A percentile compares a stretch with the other conserved stretches of the same genome.
These are phyloP conservation scores for Drosophila sulfurigaster DNA, from an alignment of 1,140 invertebrate species.

Conservation along the genomic window DNA sequence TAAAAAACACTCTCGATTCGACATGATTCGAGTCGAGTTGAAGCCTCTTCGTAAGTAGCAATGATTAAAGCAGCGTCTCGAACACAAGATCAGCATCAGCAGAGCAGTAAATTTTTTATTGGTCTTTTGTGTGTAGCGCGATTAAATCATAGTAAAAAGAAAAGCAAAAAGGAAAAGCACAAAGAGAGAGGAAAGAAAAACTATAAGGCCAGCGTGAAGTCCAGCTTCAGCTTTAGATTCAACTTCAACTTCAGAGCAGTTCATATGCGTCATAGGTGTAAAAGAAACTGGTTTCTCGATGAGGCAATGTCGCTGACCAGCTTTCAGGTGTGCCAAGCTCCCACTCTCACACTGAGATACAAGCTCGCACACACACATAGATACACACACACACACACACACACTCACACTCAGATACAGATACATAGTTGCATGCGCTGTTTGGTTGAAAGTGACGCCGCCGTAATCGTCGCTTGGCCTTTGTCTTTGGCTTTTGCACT, in stretches of 20 bases:
- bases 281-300: constrained; percentile 73
- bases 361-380: neutral
- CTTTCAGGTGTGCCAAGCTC: constrained; percentile 53
- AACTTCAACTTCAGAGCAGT: neutral
- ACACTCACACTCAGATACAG: neutral
- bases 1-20: constrained; percentile 11
- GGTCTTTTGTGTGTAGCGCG: constrained; percentile 10
- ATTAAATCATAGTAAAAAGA: constrained; percentile 39
- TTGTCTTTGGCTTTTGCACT: constrained; percentile 70
- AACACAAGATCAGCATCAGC: constrained; percentile 3
- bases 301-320: constrained; percentile 77
- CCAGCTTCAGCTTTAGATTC: constrained; percentile 5
- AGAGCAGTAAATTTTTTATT: constrained; percentile 3
- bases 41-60: neutral
- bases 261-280: constrained; percentile 67
- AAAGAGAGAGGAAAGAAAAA: constrained; percentile 10
- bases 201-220: neutral
- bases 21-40: neutral
- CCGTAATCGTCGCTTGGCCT: constrained; percentile 56
- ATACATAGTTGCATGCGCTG: constrained; percentile 2
- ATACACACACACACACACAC: neutral
- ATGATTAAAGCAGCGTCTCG: constrained; percentile 1
- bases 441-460: constrained; percentile 56
- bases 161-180: constrained; percentile 7
- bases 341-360: neutral